phyloP scores from a whole-genome alignment of 2,113 vertebrate species.

The Synchiropus splendidus region DNA sequence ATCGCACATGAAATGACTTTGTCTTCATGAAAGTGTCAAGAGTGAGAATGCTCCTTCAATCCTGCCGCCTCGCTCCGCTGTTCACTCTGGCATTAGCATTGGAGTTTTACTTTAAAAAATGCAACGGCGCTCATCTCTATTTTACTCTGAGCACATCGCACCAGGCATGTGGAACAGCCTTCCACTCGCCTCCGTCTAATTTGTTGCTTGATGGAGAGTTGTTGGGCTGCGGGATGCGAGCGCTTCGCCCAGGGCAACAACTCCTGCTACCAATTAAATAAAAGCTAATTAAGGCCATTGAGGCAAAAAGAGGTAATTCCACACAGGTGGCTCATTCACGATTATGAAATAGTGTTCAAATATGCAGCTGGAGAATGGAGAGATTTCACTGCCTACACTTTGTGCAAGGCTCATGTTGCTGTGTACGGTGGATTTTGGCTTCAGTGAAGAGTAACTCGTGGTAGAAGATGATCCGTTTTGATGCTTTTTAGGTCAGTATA shows the following conservation, averaged over 20 bases:
- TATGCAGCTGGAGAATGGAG: constrained; percentile 7
- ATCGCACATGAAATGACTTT: constrained; percentile 38
- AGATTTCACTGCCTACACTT: no score
- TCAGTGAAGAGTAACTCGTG: no score
- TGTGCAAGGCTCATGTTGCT: background rate
- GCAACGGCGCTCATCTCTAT: background rate
- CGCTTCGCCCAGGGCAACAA: constrained; percentile 41
- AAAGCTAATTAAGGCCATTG: constrained; percentile 61
- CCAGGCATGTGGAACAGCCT: constrained; percentile 30
- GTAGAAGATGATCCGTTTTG: no score
- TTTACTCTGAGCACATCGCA: background rate
- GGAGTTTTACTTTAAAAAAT: background rate
- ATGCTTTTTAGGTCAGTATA: no score
- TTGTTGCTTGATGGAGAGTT: constrained; percentile 44
- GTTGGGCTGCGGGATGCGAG: constrained; percentile 28
- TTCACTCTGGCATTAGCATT: constrained; percentile 1
- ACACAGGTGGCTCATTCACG: constrained; percentile 35
- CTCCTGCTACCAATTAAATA: constrained; percentile 51
- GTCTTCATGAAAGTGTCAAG: constrained; percentile 39
- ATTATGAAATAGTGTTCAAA: constrained; percentile 35
- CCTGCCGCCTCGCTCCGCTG: background rate
- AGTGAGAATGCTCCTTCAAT: constrained; percentile 16
- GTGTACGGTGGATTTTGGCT: no score
- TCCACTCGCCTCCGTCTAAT: constrained; percentile 33
- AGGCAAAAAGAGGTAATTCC: constrained; percentile 56